These are phyloP conservation scores for human (Homo sapiens) DNA, from an alignment of 2,113 vertebrate genomes.

Conservation along the genomic window DNA sequence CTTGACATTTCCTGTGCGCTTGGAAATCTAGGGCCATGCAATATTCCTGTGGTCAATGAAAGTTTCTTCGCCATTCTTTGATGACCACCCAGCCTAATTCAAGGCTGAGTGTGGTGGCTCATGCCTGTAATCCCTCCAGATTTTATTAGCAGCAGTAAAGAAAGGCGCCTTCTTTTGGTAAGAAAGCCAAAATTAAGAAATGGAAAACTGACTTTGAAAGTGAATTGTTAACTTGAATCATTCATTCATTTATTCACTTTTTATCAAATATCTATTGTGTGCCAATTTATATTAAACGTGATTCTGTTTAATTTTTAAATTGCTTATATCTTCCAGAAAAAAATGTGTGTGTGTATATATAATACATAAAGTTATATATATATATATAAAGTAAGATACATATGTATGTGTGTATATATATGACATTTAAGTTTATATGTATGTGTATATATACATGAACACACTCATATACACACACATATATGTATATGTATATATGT, in stretches of 20 bases:
- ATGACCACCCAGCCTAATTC: background rate
- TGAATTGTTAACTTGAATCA: background rate
- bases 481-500: no score
- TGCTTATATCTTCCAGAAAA: background rate
- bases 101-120: no score
- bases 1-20: background rate
- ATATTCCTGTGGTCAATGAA: background rate
- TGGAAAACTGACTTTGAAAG: slow-evolving; percentile 16
- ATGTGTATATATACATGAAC: no score
- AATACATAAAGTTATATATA: no score
- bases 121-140: no score
- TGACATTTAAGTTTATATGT: no score
- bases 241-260: slow-evolving; percentile 14
- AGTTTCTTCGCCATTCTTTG: background rate
- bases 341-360: no score
- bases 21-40: background rate
- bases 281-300: background rate
- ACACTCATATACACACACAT: no score
- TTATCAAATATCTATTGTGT: background rate
- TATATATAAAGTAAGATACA: no score
- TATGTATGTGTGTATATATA: no score
- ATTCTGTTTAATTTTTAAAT: background rate
- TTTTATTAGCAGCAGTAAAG: slow-evolving; percentile 17
- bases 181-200: slow-evolving; percentile 12
- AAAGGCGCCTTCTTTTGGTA: background rate